Conservation (phyloP, 2,797 vertebrate genomes). For the Aldrovandia affinis region DNA sequence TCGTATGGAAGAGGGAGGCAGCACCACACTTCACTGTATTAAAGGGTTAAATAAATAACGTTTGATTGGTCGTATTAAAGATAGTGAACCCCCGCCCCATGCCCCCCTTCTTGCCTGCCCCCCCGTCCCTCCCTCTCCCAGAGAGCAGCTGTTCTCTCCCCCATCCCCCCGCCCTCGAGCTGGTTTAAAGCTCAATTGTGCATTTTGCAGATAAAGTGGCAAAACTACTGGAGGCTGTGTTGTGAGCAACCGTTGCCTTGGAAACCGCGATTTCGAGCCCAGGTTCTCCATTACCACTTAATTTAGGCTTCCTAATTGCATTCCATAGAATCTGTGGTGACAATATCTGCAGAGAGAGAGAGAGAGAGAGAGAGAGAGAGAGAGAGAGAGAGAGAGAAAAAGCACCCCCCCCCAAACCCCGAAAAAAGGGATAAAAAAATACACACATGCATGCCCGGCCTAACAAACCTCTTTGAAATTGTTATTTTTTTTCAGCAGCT, state of each 20-base stretch:
- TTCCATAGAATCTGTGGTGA: conserved; percentile 96
- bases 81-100: conserved; percentile 77
- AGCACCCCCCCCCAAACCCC: background rate
- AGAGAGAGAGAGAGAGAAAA: conserved; percentile 20
- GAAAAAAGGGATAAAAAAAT: conserved; percentile 30
- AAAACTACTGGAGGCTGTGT: conserved; percentile 99
- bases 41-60: conserved; percentile 81
- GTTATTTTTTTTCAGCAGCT: conserved; percentile 83
- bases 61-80: conserved; percentile 88
- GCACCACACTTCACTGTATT: conserved; percentile 65
- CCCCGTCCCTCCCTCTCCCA: conserved; percentile 33
- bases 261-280: conserved; percentile 96
- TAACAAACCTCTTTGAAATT: conserved; percentile 88
- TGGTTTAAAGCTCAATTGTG: conserved; percentile 99
- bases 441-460: conserved; percentile 82
- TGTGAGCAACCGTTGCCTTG: conserved; percentile 95
- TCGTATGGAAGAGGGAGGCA: conserved; percentile 20
- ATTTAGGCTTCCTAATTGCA: conserved; percentile 99
- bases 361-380: conserved; percentile 13
- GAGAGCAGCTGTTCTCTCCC: conserved; percentile 51
- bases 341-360: conserved; percentile 85
- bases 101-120: background rate
- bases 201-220: conserved; percentile 99
- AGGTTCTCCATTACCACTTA: conserved; percentile 99
- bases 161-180: conserved; percentile 77